These are phyloP conservation scores for Drosophila koepferae DNA, from an alignment of 2,888 invertebrate genomes.

Conservation along the genomic window DNA sequence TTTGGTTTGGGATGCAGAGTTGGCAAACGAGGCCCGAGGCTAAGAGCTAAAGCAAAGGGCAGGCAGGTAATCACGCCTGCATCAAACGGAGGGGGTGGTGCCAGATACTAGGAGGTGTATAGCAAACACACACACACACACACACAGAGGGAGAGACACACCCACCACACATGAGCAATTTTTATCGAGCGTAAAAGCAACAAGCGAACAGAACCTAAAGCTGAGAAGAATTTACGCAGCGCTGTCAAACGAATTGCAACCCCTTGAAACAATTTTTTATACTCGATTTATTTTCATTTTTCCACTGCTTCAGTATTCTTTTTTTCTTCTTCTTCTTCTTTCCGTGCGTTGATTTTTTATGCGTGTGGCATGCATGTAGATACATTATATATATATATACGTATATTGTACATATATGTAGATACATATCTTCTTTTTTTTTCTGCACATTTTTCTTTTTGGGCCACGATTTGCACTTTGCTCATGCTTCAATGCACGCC, in stretches of 20 bases:
- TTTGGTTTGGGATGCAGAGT: background rate
- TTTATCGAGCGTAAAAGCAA: conserved; percentile 68
- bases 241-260: conserved; percentile 72
- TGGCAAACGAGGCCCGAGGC: conserved; percentile 7
- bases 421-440: conserved; percentile 9
- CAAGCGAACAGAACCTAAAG: conserved; percentile 51
- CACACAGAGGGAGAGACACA: background rate
- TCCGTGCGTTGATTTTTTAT: conserved; percentile 18
- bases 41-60: conserved; percentile 28
- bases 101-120: conserved; percentile 5
- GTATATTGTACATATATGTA: background rate
- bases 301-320: background rate
- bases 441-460: conserved; percentile 54
- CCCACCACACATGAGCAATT: conserved; percentile 50
- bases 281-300: conserved; percentile 71
- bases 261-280: conserved; percentile 76
- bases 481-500: conserved; percentile 64
- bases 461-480: conserved; percentile 52
- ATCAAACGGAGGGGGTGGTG: conserved; percentile 11
- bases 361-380: conserved; percentile 17
- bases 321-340: conserved; percentile 5
- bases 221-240: conserved; percentile 40
- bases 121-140: conserved; percentile 25
- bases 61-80: conserved; percentile 68
- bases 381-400: background rate